Evolutionary conservation across 1,140 invertebrate genomes (phyloP), one percentile per base, ranked within the genome.

Genomic region (Drosophila subobscura): DNA sequence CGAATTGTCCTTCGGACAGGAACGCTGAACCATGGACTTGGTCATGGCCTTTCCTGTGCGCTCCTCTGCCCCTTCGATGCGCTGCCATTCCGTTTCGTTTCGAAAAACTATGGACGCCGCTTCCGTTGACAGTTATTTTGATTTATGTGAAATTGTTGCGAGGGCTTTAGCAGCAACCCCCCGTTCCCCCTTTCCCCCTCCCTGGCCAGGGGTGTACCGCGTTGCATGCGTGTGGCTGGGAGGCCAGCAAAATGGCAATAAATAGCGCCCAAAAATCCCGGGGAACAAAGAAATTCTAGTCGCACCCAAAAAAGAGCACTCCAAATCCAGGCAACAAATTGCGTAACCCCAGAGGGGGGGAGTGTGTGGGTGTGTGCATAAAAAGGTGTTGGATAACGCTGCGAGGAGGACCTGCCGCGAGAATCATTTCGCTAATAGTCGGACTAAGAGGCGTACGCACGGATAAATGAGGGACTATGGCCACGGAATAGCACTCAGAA

Each of bases 81-180:
- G 55, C 57, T 60, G 55, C 64, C 52, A 16, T 47, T 41, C 55
- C 55, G 63, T 79, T 79, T 16, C 68, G 41, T 45, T 72, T n/a
- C 54, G 70, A 73, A 72, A 86, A 85, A 85, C 81, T 86, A 88
- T 88, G 74, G 83, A 80, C 74, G 81, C 65, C 83, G 83, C 63
- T 88, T 86, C 83, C 81, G 81, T 58, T 88, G 81, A 86, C 81
- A 88, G 81, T 86, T 86, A 86, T 86, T 86, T 86, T 86, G 81
- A 86, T 86, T 86, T 86, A 86, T 86, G 77, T 51, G 73, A 50
- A 73, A 70, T 79, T 85, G 72, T 85, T 76, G 72, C 52, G 54
- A 57, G 45, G 42, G 49, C 23, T 59, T 33, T 67, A 14, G 16
- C 16, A 20, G 16, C 16, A 20, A 0, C 1, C 1, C 10, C 33